Evolutionary conservation across 2,888 invertebrate genomes (phyloP), one percentile per base, ranked within the genome.

Genomic region (Sisyra terminalis): DNA sequence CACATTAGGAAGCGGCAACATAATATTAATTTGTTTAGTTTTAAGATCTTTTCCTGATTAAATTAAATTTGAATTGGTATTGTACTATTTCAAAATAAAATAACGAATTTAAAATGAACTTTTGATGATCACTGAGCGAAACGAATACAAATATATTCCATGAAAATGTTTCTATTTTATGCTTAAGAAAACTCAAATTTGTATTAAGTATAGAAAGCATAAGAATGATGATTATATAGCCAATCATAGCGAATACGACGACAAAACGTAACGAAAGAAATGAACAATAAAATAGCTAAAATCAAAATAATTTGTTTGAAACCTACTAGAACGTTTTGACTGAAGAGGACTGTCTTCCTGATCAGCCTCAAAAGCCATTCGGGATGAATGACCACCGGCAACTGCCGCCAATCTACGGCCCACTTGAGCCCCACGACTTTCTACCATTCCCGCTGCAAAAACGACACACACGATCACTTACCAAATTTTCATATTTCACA

Each of bases 271-370:
- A 24, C n/a, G 7, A 24, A 24, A 24, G 7, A 24, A 24, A 24
- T 24, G 7, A 5, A 5, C 5, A 24, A 24, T 5, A 5, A 24
- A 24, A 7, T 24, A 24, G 24, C 24, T 24, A 24, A 7, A 24
- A 24, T 24, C 24, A 24, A 24, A 24, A 24, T 32, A 13, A 32
- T 9, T 32, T n/a, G n/a, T 32, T 43, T 24, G 48, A 60, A 71
- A 83, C 85, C 65, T 84, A 85, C 85, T 84, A 64, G 83, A 80
- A 71, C 81, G 70, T 66, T 83, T 83, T 56, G 78, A 78, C 66
- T 81, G 81, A 55, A 86, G 76, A 56, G 85, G 85, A 60, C 83
- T 83, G 65, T 83, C 78, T 73, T 86, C 86, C 56, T 81, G 78
- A 60, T 81, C 80, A 51, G 70, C 70, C 49, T 69, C 70, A 57